Base-by-base conservation (phyloP, 2,797 vertebrate genomes). In the Crenichthys baileyi region DNA sequence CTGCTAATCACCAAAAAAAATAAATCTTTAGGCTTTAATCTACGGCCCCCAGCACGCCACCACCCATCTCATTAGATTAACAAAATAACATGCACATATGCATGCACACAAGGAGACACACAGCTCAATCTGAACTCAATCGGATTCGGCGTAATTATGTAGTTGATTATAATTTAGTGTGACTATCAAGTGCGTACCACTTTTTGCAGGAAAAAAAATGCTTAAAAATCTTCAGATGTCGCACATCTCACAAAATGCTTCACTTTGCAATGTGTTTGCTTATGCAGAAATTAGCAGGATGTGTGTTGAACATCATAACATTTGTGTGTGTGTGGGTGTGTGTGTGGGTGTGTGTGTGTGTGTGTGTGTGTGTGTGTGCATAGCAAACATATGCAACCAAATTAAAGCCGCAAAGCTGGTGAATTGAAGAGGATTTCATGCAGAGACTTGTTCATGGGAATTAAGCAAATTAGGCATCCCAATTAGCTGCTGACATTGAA, bases 361-460 rank as follows among this genome's bases (percentile, higher is more conserved):
- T 77, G 79, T 81, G 82, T 86, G 83, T 85, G 90, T 85, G 78
- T 76, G 84, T 86, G 87, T 90, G 88, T 89, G 82, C 81, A 63
- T 83, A 89, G 88, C 89, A 95, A 91, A 91, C 94, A 95, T 93
- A 95, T 95, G 94, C 94, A 96, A 92, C 90, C 91, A 94, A 93
- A 95, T 94, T 95, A 95, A 95, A 94, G 90, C 94, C 91, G 83
- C 95, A 95, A 96, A 95, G 94, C 95, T 94, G 92, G 87, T 88
- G 91, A 95, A 95, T 91, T 92, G 92, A 95, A 95, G 92, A 94
- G 95, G 94, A 95, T 95, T 96, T 95, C 90, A 94, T 91, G 87
- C 90, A 82, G 89, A 92, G 91, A 89, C 89, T 84, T 89, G 90
- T 94, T 95, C 92, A 93, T 94, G 91, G 92, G 93, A 94, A 94